Evolutionary conservation across 2,888 invertebrate genomes (phyloP).

Genomic region (Mamestra brassicae): DNA sequence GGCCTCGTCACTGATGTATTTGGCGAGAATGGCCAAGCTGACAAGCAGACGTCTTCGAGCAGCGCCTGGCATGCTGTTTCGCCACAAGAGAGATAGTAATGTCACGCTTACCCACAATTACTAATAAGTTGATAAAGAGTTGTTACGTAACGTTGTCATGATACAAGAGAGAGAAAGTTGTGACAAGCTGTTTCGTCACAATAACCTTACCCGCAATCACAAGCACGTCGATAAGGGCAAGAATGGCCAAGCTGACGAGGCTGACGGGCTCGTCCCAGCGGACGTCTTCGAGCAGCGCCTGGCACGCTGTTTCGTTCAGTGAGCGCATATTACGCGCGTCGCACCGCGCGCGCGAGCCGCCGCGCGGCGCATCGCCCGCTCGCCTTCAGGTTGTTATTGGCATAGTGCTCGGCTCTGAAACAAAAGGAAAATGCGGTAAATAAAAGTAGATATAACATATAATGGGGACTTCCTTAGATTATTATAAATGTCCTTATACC

Average conservation of each 20-base stretch:
- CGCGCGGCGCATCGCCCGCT: slow-evolving; percentile 80
- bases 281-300: slow-evolving; percentile 95
- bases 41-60: slow-evolving; percentile 92
- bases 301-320: slow-evolving; percentile 96
- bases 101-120: slow-evolving; percentile 93
- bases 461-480: too few relatives aligned
- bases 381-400: slow-evolving; percentile 66
- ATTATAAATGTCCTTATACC: too few relatives aligned
- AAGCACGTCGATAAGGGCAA: slow-evolving; percentile 96
- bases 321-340: slow-evolving; percentile 92
- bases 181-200: too few relatives aligned
- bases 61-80: slow-evolving; percentile 80
- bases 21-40: too few relatives aligned
- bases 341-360: slow-evolving; percentile 77
- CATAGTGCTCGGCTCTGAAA: slow-evolving; percentile 68
- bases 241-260: slow-evolving; percentile 94
- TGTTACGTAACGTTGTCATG: slow-evolving; percentile 68
- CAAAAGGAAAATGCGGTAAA: slow-evolving; percentile 8
- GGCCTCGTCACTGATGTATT: too few relatives aligned
- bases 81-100: background rate
- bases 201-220: slow-evolving; percentile 94
- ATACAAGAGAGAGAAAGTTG: too few relatives aligned
- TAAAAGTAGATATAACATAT: background rate
- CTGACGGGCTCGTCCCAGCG: slow-evolving; percentile 95
- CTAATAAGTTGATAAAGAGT: slow-evolving; percentile 96